These are phyloP conservation scores for Doryteuthis pealeii DNA, from an alignment of 1,140 invertebrate genomes.

Conservation along the genomic window DNA sequence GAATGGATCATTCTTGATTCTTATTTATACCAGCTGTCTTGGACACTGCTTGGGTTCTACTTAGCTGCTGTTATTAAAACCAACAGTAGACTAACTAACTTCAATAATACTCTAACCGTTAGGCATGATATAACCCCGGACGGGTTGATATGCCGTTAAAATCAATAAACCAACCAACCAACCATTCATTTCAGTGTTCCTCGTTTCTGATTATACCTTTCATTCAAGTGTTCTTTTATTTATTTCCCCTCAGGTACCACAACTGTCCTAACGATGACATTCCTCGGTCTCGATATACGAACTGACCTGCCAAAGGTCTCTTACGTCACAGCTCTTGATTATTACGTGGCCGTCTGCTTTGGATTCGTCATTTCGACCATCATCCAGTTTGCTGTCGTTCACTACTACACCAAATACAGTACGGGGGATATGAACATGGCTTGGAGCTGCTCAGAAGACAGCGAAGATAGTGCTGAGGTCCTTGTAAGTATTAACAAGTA, in stretches of 20 bases:
- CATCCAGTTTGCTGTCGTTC: constrained; percentile 76
- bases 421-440: constrained; percentile 69
- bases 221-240: too few relatives aligned
- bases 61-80: too few relatives aligned
- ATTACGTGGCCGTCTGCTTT: constrained; percentile 85
- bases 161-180: too few relatives aligned
- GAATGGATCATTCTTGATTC: too few relatives aligned
- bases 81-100: too few relatives aligned
- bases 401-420: constrained; percentile 87
- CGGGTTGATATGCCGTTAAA: too few relatives aligned
- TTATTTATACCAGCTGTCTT: too few relatives aligned
- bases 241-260: constrained; percentile 72
- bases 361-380: constrained; percentile 86
- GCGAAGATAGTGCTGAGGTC: constrained; percentile 16
- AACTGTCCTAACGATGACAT: constrained; percentile 75
- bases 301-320: constrained; percentile 85
- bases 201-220: too few relatives aligned
- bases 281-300: constrained; percentile 84
- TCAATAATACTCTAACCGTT: too few relatives aligned
- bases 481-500: background rate
- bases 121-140: too few relatives aligned
- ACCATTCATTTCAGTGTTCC: too few relatives aligned
- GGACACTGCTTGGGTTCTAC: too few relatives aligned
- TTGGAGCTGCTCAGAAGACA: constrained; percentile 22
- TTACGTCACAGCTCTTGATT: constrained; percentile 84